Percentiles rank a stretch among this genome's conserved stretches.
Evolutionary conservation across 2,797 vertebrate species (phyloP).

Genomic region (Vultur gryphus): DNA sequence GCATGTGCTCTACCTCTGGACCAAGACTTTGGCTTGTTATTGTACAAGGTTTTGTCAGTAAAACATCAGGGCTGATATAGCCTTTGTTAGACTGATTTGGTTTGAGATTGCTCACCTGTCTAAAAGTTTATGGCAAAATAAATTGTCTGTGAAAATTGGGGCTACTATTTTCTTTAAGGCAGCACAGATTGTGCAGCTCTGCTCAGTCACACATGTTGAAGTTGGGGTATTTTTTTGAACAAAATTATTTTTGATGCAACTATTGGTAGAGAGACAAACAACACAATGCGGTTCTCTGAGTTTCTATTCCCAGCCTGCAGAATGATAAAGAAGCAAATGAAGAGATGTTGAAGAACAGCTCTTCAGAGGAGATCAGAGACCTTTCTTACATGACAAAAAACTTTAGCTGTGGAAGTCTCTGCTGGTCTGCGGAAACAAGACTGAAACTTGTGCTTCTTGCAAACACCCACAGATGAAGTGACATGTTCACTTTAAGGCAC

Average conservation of each 20-base stretch:
- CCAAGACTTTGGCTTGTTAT: background rate
- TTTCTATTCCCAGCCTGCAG: background rate
- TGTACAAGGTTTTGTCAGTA: background rate
- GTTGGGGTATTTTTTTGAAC: background rate
- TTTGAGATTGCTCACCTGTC: background rate
- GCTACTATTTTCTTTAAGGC: background rate
- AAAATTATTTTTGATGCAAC: background rate
- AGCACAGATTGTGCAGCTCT: background rate
- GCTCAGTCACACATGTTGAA: background rate
- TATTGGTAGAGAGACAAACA: background rate
- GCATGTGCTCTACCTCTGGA: background rate
- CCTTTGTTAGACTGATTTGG: background rate
- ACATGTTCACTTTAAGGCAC: background rate
- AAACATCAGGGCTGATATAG: background rate
- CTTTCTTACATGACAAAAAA: background rate
- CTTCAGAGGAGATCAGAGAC: background rate
- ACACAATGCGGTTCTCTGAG: background rate
- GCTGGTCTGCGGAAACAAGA: background rate
- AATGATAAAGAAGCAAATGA: background rate
- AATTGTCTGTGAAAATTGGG: background rate
- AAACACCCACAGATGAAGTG: background rate
- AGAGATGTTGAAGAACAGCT: background rate
- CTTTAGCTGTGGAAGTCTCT: background rate
- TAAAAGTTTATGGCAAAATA: background rate
- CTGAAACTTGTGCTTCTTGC: background rate